These are phyloP conservation scores for Pseudopodoces humilis DNA, from an alignment of 2,113 vertebrate species.

Conservation along the genomic window DNA sequence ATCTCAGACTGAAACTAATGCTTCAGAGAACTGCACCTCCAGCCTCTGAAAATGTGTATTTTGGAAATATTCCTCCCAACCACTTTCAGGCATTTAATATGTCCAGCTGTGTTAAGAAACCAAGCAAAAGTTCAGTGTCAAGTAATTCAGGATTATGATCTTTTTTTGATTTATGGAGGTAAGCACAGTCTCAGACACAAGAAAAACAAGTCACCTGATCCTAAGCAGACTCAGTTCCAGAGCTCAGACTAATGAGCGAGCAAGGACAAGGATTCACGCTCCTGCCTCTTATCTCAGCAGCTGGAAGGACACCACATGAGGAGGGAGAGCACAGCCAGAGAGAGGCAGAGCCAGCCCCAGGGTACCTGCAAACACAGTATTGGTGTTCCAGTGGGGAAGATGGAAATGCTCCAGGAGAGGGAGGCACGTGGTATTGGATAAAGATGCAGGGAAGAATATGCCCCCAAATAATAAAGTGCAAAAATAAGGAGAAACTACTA, in stretches of 20 bases:
- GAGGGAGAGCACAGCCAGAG: background rate
- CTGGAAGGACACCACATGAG: constrained; percentile 21
- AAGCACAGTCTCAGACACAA: constrained; percentile 47
- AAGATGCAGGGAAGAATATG: background rate
- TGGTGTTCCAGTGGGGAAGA: background rate
- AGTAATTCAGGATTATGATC: constrained; percentile 28
- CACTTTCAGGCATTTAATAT: background rate
- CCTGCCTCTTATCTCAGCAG: constrained; percentile 60
- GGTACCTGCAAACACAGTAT: background rate
- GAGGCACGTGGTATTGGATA: fast-evolving
- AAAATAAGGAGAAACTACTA: background rate
- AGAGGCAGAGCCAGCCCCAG: background rate
- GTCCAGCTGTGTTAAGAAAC: constrained; percentile 20
- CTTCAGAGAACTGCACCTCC: background rate
- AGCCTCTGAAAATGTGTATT: background rate
- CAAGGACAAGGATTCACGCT: constrained; percentile 9
- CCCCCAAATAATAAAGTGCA: background rate
- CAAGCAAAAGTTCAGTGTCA: constrained; percentile 18
- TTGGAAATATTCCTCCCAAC: constrained; percentile 26
- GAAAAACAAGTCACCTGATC: constrained; percentile 67
- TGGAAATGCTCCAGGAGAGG: background rate
- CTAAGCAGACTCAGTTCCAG: constrained; percentile 62
- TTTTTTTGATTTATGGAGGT: constrained; percentile 43
- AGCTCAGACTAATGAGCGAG: constrained; percentile 48
- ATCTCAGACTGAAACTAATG: background rate